Evolutionary conservation across 1,140 invertebrate genomes (phyloP).

Genomic region (Drosophila arizonae): DNA sequence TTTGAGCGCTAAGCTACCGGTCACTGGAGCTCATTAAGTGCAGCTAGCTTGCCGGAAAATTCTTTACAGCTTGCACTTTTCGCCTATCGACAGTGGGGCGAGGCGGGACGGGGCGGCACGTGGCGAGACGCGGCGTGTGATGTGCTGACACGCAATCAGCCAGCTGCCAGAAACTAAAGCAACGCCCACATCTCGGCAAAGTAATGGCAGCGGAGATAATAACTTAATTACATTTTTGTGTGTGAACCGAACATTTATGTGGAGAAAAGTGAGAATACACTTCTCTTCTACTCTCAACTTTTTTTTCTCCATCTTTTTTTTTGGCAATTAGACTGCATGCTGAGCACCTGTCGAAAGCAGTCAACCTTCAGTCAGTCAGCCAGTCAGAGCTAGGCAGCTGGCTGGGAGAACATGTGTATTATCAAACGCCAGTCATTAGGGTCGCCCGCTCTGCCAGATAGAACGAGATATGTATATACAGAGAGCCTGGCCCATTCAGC

Average conservation of each 20-base stretch:
- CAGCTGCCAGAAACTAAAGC: constrained; percentile 61
- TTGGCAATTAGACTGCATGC: constrained; percentile 66
- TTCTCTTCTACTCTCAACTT: neutral
- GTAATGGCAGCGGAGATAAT: constrained; percentile 61
- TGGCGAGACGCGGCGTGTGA: too few species aligned
- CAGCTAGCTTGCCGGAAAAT: constrained; percentile 22
- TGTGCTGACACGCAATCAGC: constrained; percentile 70
- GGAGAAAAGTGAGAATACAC: neutral
- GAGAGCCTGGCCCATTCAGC: constrained; percentile 21
- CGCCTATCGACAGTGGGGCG: constrained; percentile 58
- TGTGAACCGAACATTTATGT: constrained; percentile 15
- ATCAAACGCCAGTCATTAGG: constrained; percentile 77
- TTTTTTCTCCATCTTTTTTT: constrained; percentile 25
- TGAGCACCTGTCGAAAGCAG: constrained; percentile 59
- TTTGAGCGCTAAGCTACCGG: neutral
- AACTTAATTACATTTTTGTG: constrained; percentile 76
- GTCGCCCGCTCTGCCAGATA: constrained; percentile 7
- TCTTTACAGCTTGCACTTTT: constrained; percentile 49
- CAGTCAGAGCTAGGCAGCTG: constrained; percentile 5
- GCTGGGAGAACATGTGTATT: constrained; percentile 72
- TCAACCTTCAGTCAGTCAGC: constrained; percentile 4
- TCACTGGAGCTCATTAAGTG: constrained; percentile 32
- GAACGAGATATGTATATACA: constrained; percentile 2
- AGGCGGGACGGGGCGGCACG: neutral
- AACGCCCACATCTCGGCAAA: neutral